A percentile compares a stretch with the other conserved stretches of the same genome.
phyloP scores from a whole-genome alignment of 2,113 vertebrate species.

The Coracopsis vasa region DNA sequence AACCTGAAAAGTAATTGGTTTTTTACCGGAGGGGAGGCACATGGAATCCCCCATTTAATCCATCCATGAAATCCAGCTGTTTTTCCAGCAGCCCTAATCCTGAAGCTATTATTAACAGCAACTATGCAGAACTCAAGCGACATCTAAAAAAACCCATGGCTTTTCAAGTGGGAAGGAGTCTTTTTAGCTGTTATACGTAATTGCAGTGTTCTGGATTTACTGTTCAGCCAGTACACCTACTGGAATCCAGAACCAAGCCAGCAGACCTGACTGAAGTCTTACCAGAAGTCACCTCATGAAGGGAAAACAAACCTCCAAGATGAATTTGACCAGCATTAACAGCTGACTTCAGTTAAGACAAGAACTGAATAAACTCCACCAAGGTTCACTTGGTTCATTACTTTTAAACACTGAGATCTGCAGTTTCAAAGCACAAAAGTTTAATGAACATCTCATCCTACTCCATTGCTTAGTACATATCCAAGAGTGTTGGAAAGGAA shows the following conservation, averaged over 20 bases:
- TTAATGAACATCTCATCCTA: background rate
- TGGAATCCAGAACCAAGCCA: background rate
- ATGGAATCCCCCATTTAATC: background rate
- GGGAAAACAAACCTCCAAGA: background rate
- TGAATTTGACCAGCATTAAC: background rate
- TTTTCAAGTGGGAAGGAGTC: background rate
- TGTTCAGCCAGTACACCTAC: background rate
- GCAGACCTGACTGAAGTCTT: background rate
- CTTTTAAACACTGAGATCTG: background rate
- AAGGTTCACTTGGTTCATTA: background rate
- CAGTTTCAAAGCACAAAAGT: background rate
- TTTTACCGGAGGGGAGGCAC: background rate
- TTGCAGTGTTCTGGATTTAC: background rate
- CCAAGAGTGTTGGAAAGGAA: background rate
- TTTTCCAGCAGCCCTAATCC: background rate
- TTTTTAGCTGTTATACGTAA: background rate
- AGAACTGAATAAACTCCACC: background rate
- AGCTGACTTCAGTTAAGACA: background rate
- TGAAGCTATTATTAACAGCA: background rate
- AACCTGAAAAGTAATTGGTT: background rate
- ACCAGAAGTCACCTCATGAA: background rate
- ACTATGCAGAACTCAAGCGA: background rate
- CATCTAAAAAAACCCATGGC: background rate
- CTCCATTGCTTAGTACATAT: background rate
- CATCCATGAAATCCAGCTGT: background rate